Base-by-base conservation (phyloP, 2,888 invertebrate genomes). In the Netelia fuscicornis region DNA sequence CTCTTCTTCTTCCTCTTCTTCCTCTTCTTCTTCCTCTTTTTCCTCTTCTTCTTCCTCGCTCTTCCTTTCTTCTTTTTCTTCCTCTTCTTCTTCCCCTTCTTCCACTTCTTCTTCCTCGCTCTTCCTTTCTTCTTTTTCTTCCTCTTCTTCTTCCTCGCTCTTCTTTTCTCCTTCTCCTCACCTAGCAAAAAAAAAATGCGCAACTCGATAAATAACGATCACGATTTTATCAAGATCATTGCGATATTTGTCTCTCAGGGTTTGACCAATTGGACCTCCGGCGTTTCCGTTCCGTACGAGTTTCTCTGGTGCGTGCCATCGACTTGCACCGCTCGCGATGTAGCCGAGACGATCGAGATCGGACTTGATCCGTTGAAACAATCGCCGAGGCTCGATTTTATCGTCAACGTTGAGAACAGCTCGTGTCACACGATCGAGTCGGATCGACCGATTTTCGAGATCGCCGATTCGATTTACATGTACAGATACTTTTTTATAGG, bases 291-390 rank as follows among this genome's bases (percentile, higher is more conserved):
- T 10, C 76, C 87, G 9, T 91, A 90, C 87, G 88, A 90, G 37
- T 93, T 92, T 93, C 87, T 91, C 72, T 92, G 91, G 91, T 93
- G 93, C 84, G 89, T 93, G 2, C 93, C 93, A 2, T 92, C 93
- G 13, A 89, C 88, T 37, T 93, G 93, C 89, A 90, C 88, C 54
- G 67, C 88, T 13, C 75, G 87, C 11, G 92, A 93, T 44, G 86
- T 93, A 37, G 86, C 87, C 62, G 88, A 90, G 56, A 88, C 90
- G 56, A 81, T 92, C 44, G 89, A 91, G 58, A 60, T 89, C 56
- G 89, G 88, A 2, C 86, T 93, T 64, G 89, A 90, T 76, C 88
- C 91, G 2, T 84, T 93, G 13, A 90, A 88, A 78, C 87, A 89
- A 1, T 88, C 88, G 17, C 90, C 89, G 44, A 89, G 90, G 2